Evolutionary conservation across 1,140 invertebrate genomes (phyloP).

Genomic region (Diplogasteroides magnus): DNA sequence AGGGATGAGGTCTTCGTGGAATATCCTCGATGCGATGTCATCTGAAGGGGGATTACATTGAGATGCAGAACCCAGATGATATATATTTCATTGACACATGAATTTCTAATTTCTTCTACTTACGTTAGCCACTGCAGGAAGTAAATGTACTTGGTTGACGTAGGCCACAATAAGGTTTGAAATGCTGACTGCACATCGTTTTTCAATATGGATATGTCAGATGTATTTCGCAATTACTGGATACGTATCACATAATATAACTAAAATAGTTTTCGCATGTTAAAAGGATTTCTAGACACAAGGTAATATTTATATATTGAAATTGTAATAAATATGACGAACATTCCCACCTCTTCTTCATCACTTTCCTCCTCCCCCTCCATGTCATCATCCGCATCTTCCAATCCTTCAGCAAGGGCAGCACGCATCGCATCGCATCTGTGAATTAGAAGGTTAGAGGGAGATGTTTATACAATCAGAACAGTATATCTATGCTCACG

Average conservation of each 20-base stretch:
- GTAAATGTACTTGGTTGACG: no score
- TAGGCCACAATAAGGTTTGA: no score
- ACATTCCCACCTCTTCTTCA: background rate
- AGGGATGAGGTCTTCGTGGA: background rate
- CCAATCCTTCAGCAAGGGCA: background rate
- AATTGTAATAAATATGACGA: background rate
- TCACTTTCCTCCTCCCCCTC: background rate
- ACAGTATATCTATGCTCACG: background rate
- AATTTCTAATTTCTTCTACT: no score
- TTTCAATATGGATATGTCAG: background rate
- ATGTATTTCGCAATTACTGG: background rate
- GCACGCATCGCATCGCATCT: background rate
- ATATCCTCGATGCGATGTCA: no score
- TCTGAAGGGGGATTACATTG: background rate
- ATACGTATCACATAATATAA: background rate
- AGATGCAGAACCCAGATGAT: background rate
- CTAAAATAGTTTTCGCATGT: background rate
- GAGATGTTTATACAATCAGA: background rate
- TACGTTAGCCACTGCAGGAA: no score
- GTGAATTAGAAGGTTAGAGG: background rate
- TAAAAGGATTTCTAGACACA: background rate
- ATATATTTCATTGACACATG: background rate
- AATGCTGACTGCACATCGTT: background rate
- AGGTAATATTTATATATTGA: background rate
- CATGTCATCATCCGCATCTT: background rate